Base-by-base conservation (phyloP, 2,797 vertebrate genomes). In the Notoglanidium macrostoma region DNA sequence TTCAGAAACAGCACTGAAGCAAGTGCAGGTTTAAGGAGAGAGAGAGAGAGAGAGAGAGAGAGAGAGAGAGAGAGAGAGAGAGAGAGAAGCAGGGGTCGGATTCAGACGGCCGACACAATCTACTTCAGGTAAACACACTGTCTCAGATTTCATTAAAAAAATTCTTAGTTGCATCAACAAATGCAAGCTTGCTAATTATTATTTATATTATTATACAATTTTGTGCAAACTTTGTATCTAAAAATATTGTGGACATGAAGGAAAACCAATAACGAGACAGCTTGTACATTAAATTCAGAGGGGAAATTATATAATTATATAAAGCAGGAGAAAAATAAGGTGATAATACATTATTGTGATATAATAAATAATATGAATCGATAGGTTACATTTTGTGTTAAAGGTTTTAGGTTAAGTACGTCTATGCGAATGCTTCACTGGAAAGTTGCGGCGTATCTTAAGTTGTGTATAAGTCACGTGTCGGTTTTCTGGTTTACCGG, bases 51-150 rank as follows among this genome's bases (percentile, higher is more conserved):
- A 72, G 6, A 73, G 46, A 46, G 46, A 46, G 81, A 29, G 17
- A 44, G 59, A 19, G 14, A 74, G 10, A 35, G 81, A 74, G 11
- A 46, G 17, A 70, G 23, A 15, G 81, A 32, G 17, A 46, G 61
- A 21, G 15, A 35, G 81, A 68, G 17, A 35, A 83, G n/a, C 63
- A 49, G 61, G 40, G 61, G 40, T 67, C 14, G 26, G 15, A 59
- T 1, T 79, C 3, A 15, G 40, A n/a, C 40, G n/a, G 40, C 29
- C 14, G 9, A 29, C 59, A 46, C 65, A 11, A 6, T 14, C 49
- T 12, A 29, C 21, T 72, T 84, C 83, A 84, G 83, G 83, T 84
- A 57, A 84, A 72, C 63, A 23, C n/a, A 10, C 29, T 8, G 15
- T 65, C 32, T 40, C 59, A 9, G 29, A 55, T 77, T 55, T 10